Evolutionary conservation across 2,797 vertebrate species (phyloP), one percentile per base, ranked within the genome.

Genomic region (Scyliorhinus canicula): DNA sequence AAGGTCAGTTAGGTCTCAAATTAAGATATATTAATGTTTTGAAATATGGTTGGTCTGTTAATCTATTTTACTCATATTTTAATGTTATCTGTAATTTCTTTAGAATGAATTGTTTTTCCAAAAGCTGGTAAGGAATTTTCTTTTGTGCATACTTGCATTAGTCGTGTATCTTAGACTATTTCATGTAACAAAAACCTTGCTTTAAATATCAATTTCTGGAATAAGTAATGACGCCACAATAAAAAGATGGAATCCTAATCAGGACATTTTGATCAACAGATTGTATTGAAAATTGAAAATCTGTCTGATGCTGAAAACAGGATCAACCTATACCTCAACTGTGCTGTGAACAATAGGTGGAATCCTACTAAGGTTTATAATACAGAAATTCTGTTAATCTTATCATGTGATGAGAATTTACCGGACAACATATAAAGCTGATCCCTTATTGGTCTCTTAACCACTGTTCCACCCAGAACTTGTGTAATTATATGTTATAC

Each of bases 401-500:
- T 52, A 94, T 69, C 93, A 94, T 94, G 67, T n/a, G 67, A 55
- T 40, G 52, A 47, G 28, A 93, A 71, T 52, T 65, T 71, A 93
- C 65, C 52, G 47, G 67, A 52, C 93, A 71, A 74, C 67, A 94
- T 74, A 74, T 74, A 94, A 93, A 52, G 93, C 44, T 1, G 67
- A 50, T 69, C 52, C 65, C 26, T 94, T 94, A 74, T 69, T 24
- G 67, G 26, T 94, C 93, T 94, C 67, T 94, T 67, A 94, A 31
- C 31, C 93, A 71, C 26, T 14, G 24, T 93, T 44, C 40, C 44
- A 94, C 67, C 93, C 28, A 52, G 67, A 94, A 69, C 93, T 94
- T 94, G 28, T 74, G 50, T 94, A 94, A 93, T 94, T 94, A 94
- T 94, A 74, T 94, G 67, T 71, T 94, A 55, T 94, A 94, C 67